Conservation (phyloP, 2,113 vertebrate species). For the Silurus asotus region DNA sequence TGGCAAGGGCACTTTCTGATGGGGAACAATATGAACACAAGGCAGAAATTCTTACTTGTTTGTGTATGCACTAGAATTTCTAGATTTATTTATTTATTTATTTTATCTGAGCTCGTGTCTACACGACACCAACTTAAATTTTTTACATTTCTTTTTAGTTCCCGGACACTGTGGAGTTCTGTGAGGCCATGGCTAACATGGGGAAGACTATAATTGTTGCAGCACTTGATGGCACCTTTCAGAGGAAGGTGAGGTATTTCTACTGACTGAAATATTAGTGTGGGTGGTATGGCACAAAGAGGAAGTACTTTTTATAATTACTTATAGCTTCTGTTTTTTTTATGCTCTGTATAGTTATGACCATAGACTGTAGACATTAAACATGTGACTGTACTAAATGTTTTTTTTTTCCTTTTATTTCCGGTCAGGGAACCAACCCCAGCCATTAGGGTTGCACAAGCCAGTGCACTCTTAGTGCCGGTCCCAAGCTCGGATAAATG, state of each 20-base stretch:
- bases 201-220: constrained; percentile 95
- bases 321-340: neutral
- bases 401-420: neutral
- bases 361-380: neutral
- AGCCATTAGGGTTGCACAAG: no score
- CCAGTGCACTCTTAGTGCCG: no score
- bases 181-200: constrained; percentile 88
- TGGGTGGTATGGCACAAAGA: neutral
- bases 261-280: no score
- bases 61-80: neutral
- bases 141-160: constrained; percentile 74
- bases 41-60: neutral
- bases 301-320: neutral
- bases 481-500: no score
- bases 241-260: constrained; percentile 82
- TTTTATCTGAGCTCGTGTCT: neutral
- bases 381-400: neutral
- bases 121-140: neutral
- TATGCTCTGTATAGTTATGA: no score
- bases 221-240: constrained; percentile 94
- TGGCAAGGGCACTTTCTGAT: neutral
- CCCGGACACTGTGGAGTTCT: constrained; percentile 88
- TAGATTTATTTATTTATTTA: neutral
- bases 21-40: neutral
- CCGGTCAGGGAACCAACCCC: no score